Conservation (phyloP, 2,113 vertebrate genomes). For the Crotalus viridis region DNA sequence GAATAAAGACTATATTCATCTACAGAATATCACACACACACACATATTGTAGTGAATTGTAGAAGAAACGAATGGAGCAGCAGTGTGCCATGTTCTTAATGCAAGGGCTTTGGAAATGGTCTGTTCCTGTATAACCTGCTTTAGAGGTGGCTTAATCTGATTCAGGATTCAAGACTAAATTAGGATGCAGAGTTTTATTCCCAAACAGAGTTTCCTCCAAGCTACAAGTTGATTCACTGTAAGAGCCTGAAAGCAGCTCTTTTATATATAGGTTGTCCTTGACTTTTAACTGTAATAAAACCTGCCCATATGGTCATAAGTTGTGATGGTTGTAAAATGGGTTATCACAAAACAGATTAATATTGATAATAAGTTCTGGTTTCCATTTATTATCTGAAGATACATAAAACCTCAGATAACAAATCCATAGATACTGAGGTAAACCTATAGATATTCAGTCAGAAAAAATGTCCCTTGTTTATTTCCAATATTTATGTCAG, state of each 20-base stretch:
- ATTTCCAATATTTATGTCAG: neutral
- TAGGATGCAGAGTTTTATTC: neutral
- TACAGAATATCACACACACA: neutral
- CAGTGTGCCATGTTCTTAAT: neutral
- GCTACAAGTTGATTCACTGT: neutral
- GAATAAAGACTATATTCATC: neutral
- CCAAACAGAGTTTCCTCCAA: neutral
- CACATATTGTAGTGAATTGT: neutral
- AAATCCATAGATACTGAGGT: neutral
- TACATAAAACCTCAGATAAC: neutral
- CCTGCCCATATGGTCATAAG: neutral
- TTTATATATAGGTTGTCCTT: neutral
- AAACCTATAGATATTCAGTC: neutral
- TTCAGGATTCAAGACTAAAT: neutral
- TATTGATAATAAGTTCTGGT: neutral
- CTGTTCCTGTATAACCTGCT: neutral
- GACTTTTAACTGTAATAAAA: no score
- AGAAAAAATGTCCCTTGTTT: neutral
- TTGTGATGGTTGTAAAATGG: neutral
- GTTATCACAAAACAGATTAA: neutral
- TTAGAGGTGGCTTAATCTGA: neutral
- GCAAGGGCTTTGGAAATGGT: neutral
- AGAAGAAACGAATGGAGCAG: neutral
- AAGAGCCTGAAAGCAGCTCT: neutral
- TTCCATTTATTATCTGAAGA: neutral